A percentile compares a stretch with the other conserved stretches of the same genome.
Conservation (phyloP, 37 sponge, comb jelly and placozoan species). For the Mnemiopsis leidyi region DNA sequence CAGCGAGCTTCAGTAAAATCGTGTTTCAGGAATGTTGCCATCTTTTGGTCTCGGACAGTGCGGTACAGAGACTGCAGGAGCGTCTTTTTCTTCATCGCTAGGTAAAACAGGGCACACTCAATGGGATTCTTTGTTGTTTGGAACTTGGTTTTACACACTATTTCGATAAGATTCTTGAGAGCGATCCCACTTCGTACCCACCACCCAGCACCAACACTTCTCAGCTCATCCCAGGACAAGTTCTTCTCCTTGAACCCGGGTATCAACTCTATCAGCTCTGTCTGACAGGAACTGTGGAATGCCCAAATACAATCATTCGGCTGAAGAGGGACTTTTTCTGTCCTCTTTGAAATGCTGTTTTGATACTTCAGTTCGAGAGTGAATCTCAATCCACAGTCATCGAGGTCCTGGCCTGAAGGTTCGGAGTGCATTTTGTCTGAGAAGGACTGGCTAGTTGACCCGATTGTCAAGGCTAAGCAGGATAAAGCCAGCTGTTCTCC, state of each 20-base stretch:
- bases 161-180: conserved; percentile 79
- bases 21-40: conserved; percentile 85
- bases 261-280: conserved; percentile 76
- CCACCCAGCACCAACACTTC: conserved; percentile 87
- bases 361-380: conserved; percentile 76
- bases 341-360: conserved; percentile 62
- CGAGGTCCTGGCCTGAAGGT: conserved; percentile 75
- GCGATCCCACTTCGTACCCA: conserved; percentile 87
- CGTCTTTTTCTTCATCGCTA: conserved; percentile 95
- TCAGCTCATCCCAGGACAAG: conserved; percentile 81
- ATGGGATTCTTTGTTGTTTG: conserved; percentile 80
- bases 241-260: conserved; percentile 77
- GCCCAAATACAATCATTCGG: conserved; percentile 89
- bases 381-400: conserved; percentile 94
- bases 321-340: conserved; percentile 37
- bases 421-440: conserved; percentile 10
- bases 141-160: conserved; percentile 85
- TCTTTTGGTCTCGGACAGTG: conserved; percentile 74
- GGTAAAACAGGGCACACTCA: conserved; percentile 89
- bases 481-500: conserved; percentile 81
- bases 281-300: conserved; percentile 90
- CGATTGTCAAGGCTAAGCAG: conserved; percentile 83
- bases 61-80: conserved; percentile 66
- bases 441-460: conserved; percentile 63
- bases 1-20: conserved; percentile 89